These are phyloP conservation scores for Cyphomyrmex costatus DNA, from an alignment of 1,140 invertebrate species.

Conservation along the genomic window DNA sequence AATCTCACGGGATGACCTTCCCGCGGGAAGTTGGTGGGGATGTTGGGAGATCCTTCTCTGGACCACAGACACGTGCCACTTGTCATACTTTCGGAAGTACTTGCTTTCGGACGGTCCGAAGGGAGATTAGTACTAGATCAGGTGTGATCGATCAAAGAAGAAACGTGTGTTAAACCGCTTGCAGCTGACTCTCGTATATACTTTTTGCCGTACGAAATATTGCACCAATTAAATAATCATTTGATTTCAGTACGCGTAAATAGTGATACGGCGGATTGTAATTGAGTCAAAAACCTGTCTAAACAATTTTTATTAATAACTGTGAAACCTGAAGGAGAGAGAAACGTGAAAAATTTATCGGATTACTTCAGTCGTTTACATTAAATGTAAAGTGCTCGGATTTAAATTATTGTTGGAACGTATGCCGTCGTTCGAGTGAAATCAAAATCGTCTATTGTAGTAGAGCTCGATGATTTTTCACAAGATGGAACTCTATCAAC, in stretches of 20 bases:
- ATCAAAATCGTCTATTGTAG: background rate
- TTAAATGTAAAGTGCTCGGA: conserved; percentile 37
- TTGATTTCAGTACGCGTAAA: background rate
- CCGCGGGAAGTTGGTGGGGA: conserved; percentile 65
- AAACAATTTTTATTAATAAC: conserved; percentile 1
- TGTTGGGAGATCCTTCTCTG: conserved; percentile 77
- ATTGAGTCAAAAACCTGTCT: background rate
- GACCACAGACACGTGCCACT: conserved; percentile 80
- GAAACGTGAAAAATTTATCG: background rate
- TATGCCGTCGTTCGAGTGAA: conserved; percentile 6
- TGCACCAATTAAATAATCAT: background rate
- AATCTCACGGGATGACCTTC: conserved; percentile 73
- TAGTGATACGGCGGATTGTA: background rate
- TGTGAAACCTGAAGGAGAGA: background rate
- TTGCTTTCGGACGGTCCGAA: conserved; percentile 75
- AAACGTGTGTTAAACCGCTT: background rate
- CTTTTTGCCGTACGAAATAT: background rate
- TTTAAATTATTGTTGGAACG: background rate
- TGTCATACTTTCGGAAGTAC: conserved; percentile 78
- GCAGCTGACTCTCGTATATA: conserved; percentile 3
- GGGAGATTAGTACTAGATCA: conserved; percentile 74
- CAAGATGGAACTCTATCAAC: conserved; percentile 71
- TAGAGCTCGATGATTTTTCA: conserved; percentile 56
- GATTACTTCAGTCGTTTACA: background rate
- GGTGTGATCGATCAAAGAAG: conserved; percentile 43